Base-by-base conservation (phyloP, 2,888 invertebrate species). In the Vanessa cardui region DNA sequence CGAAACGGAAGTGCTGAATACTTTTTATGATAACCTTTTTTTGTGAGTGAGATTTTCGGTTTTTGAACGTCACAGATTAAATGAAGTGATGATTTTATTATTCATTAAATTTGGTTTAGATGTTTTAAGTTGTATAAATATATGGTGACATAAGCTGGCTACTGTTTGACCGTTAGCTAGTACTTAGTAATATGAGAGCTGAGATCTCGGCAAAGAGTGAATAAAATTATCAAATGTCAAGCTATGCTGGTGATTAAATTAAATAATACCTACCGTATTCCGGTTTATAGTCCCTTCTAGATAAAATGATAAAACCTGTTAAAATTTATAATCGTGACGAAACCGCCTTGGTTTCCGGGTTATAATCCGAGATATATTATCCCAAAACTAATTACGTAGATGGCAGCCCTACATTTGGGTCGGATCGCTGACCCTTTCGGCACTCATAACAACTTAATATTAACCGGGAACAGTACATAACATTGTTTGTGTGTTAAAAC, bases 351-450 rank as follows among this genome's bases (percentile, higher is more conserved):
- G n/a, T 26, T 52, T 52, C 52, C 47, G 18, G 54, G 56, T 18
- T 39, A 12, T 56, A 54, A 54, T 56, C 56, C 31, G 18, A 33
- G 15, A 54, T 33, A 39, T 31, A 54, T 56, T 56, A 56, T 56
- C 56, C 56, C 39, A 56, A 56, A 56, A 54, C 33, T 56, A 56
- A 56, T 56, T 56, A 56, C 18, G 8, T 12, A 39, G n/a, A 39
- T 66, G 66, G 66, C 39, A n/a, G 15, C 66, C 66, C 66, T 66
- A 66, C 60, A 49, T 39, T 52, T 54, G 64, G 68, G 68, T 68
- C 64, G 59, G 58, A 59, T 67, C 45, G 70, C 60, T 79, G 80
- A 82, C 80, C 83, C 76, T 73, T 68, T 21, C 61, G 20, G 50
- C 39, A 59, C 47, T 66, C 54, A 61, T 62, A 63, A 64, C 69